Base-by-base conservation (phyloP, 2,888 invertebrate species). In the Beris chalybata region DNA sequence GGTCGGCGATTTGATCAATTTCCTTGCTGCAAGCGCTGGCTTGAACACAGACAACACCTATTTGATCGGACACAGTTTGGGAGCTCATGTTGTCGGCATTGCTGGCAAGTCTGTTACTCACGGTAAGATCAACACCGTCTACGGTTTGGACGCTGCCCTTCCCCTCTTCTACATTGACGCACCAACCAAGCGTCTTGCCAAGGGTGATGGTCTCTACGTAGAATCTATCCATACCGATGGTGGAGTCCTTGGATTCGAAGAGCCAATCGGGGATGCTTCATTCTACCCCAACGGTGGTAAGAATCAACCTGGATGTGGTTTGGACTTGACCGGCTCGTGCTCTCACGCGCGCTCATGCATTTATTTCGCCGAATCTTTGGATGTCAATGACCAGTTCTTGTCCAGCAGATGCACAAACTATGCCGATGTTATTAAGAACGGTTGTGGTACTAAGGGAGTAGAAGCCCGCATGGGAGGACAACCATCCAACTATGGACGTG, bases 41-140 rank as follows among this genome's bases (percentile, higher is more conserved):
- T 12, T 82, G 79, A 43, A 78, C 76, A 53, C 82, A 81, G n/a
- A 83, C 77, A 11, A 77, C 76, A 71, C 86, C 77, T 76, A 83
- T 81, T 53, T 79, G 1, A 84, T 85, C 45, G 86, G 85, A 0
- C 84, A 86, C 71, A 86, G 86, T 70, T 78, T 86, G 64, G 86
- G 86, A 4, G 85, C 85, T 9, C 85, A 85, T 74, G 84, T 84
- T 5, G 82, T 83, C 56, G 85, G 86, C 2, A 83, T 83, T 68
- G 82, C 86, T 52, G 86, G 85, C 1, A 86, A 86, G 68, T 82
- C 82, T 71, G 82, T 83, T 1, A 81, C 79, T 66, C 74, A 80
- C 73, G 86, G 85, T 55, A 82, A 82, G 22, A 81, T 83, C 32
- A 82, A 84, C 70, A 81, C 82, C 3, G 84, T 85, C 48, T 81